phyloP scores from a whole-genome alignment of 2,113 vertebrate genomes.

The Pungitius pungitius region DNA sequence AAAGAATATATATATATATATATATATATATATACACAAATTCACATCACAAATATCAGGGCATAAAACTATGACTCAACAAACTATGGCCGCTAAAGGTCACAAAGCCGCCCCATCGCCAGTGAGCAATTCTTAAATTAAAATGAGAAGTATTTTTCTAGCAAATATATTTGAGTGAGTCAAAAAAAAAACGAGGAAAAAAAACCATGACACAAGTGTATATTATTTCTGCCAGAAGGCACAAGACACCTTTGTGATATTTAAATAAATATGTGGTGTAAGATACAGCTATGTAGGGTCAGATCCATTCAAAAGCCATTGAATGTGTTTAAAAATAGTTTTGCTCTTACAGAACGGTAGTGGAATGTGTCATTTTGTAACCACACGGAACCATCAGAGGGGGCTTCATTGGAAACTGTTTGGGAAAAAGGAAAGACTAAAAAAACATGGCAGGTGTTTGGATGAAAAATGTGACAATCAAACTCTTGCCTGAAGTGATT shows the following conservation, averaged over 20 bases:
- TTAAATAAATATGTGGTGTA: slow-evolving; percentile 1
- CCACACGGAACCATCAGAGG: background rate
- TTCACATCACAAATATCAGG: background rate
- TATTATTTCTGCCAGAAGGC: slow-evolving; percentile 5
- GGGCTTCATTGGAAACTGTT: background rate
- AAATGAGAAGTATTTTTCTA: slow-evolving; percentile 18
- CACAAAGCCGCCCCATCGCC: slow-evolving; percentile 2
- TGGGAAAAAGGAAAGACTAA: no score
- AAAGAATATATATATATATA: background rate
- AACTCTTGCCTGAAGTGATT: no score
- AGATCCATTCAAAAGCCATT: background rate
- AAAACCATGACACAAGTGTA: slow-evolving; percentile 14
- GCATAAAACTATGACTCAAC: slow-evolving; percentile 24
- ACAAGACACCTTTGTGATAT: background rate
- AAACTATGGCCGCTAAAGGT: slow-evolving; percentile 16
- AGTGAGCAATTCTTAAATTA: slow-evolving; percentile 35
- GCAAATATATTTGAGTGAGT: slow-evolving; percentile 25
- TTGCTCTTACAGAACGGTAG: background rate
- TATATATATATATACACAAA: background rate
- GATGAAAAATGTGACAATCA: no score
- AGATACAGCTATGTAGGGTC: background rate
- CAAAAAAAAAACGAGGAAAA: slow-evolving; percentile 8
- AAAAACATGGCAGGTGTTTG: no score
- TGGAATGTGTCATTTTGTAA: background rate
- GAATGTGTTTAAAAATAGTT: background rate